Conservation (phyloP, 1,140 invertebrate genomes). For the Mesaphorura yosii region DNA sequence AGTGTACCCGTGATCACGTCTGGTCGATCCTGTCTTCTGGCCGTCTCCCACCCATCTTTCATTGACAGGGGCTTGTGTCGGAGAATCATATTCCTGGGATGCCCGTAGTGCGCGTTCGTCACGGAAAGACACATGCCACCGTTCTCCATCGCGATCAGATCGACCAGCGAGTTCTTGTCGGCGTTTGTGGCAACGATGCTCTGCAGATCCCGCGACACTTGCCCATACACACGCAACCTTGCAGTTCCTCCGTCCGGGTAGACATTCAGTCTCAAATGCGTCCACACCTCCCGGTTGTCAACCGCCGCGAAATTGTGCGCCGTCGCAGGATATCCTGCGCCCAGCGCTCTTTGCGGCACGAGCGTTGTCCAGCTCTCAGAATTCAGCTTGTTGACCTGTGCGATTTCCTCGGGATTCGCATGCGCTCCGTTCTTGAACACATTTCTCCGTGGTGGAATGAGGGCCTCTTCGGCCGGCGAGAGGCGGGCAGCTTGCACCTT, state of each 20-base stretch:
- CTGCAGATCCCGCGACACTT: slow-evolving; percentile 38
- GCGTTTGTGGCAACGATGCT: slow-evolving; percentile 16
- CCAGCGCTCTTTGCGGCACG: slow-evolving; percentile 43
- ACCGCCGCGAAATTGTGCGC: slow-evolving; percentile 45
- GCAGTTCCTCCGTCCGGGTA: slow-evolving; percentile 57
- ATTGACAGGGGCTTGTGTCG: slow-evolving; percentile 43
- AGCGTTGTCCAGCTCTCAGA: slow-evolving; percentile 49
- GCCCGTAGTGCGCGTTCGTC: slow-evolving; percentile 54
- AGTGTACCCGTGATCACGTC: slow-evolving; percentile 40
- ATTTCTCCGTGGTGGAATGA: slow-evolving; percentile 38
- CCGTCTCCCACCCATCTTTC: slow-evolving; percentile 58
- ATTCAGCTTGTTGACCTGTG: slow-evolving; percentile 39
- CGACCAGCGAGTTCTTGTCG: slow-evolving; percentile 36
- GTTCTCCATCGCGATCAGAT: slow-evolving; percentile 45
- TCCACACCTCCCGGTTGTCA: slow-evolving; percentile 40
- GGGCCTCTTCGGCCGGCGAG: slow-evolving; percentile 43
- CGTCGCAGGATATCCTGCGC: slow-evolving; percentile 46
- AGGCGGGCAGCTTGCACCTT: slow-evolving; percentile 51
- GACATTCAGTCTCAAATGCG: slow-evolving; percentile 50
- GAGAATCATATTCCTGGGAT: slow-evolving; percentile 50
- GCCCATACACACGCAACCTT: slow-evolving; percentile 48
- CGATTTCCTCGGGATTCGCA: slow-evolving; percentile 39
- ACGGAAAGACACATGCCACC: slow-evolving; percentile 46
- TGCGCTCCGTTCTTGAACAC: slow-evolving; percentile 42
- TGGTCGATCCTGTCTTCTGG: slow-evolving; percentile 49